Evolutionary conservation across 2,888 invertebrate species (phyloP), one percentile per base, ranked within the genome.

Genomic region (Zaprionus lineosus): DNA sequence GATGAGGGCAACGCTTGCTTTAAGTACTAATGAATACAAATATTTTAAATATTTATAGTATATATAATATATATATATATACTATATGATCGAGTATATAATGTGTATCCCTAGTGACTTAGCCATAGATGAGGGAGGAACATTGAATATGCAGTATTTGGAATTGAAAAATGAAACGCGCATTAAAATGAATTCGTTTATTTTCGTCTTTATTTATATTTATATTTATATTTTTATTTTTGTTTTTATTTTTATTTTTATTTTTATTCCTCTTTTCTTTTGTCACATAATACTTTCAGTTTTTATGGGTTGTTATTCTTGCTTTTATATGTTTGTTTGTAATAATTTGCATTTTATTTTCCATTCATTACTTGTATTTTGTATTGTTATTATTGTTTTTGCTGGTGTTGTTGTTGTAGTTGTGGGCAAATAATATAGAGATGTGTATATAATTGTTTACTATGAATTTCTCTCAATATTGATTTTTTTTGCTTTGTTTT

Each of bases 241-340:
- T 44, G 15, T 8, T 40, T 33, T 9, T 6, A 33, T 8, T 41
- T 34, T 12, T 41, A 36, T 52, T 50, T 44, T 56, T 48, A 46
- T 46, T 43, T 63, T 63, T 63, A 44, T 63, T 43, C 7, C 21
- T 21, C 18, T 56, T 51, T 41, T 31, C 29, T 52, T 52, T 60
- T 58, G 53, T 64, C 52, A 60, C 66, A 71, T 65, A 69, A 65
- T 60, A 60, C 60, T 60, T 71, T 60, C 50, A 52, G 40, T 44
- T 61, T 44, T 61, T 43, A 6, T n/a, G 39, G 28, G 6, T 19
- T 12, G 15, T 34, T 7, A 9, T 7, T 24, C 15, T 57, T 16
- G 16, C 15, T 9, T 46, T 11, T 18, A 34, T 40, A 41, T 12
- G 26, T 8, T 48, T 37, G 26, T 24, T 28, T 59, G 59, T 61